Conservation (phyloP, 1,140 invertebrate genomes). For the Anoplophora glabripennis region DNA sequence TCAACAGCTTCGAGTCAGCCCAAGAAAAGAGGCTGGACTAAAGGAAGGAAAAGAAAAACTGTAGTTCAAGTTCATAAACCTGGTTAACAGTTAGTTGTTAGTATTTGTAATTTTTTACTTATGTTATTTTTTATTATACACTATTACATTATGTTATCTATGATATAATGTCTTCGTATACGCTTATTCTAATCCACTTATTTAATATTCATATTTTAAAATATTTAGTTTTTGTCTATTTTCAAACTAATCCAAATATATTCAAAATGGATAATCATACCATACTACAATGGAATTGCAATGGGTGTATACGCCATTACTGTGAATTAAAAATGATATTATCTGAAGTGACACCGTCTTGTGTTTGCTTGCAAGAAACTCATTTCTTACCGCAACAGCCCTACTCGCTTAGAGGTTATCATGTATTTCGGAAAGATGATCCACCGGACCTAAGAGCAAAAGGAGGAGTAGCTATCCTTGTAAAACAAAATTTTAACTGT, state of each 20-base stretch:
- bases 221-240: too few relatives aligned
- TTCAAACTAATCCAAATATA: too few relatives aligned
- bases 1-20: too few relatives aligned
- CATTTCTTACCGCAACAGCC: not conserved
- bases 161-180: too few relatives aligned
- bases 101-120: not conserved
- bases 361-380: slow-evolving; percentile 5
- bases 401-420: not conserved
- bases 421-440: not conserved
- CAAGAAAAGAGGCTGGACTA: not conserved
- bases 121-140: not conserved
- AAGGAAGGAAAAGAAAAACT: not conserved
- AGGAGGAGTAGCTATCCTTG: slow-evolving; percentile 5
- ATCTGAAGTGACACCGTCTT: not conserved
- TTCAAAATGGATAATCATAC: too few relatives aligned
- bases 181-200: too few relatives aligned
- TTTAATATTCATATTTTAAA: slow-evolving; percentile 8
- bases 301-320: slow-evolving; percentile 6
- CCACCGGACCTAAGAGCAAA: not conserved
- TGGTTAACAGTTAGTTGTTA: not conserved
- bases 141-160: too few relatives aligned
- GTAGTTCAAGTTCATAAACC: not conserved
- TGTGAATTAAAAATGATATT: slow-evolving; percentile 9
- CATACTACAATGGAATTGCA: slow-evolving; percentile 11
- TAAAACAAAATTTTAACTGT: not conserved